A percentile compares a stretch with the other conserved stretches of the same genome.
Evolutionary conservation across 2,797 vertebrate species (phyloP).

Genomic region (Rhabdomys pumilio): DNA sequence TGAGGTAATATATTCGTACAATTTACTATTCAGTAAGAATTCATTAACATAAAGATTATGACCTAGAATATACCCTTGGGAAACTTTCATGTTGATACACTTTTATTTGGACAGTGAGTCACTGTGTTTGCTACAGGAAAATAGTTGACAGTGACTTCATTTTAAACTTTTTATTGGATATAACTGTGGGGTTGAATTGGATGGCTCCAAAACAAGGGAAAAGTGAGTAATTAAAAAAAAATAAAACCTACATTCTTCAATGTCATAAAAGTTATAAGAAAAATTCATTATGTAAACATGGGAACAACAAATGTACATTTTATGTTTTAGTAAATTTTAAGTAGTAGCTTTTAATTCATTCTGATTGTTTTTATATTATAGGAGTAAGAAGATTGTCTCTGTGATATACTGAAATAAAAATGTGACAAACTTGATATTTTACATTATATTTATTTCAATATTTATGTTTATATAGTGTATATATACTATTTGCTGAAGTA

Average conservation of each 20-base stretch:
- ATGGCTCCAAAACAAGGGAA: conserved; percentile 59
- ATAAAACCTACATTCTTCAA: conserved; percentile 43
- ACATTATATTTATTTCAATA: conserved; percentile 17
- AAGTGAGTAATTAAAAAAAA: conserved; percentile 51
- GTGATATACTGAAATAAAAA: conserved; percentile 61
- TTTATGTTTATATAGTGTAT: not conserved
- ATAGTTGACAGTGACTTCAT: conserved; percentile 82
- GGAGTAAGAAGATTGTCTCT: not conserved
- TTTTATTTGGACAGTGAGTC: conserved; percentile 82
- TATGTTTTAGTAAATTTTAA: conserved; percentile 68
- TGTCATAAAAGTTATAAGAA: conserved; percentile 49
- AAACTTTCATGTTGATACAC: conserved; percentile 82
- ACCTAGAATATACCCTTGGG: conserved; percentile 83
- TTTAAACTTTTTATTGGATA: conserved; percentile 75
- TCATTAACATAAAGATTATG: conserved; percentile 84
- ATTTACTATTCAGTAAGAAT: conserved; percentile 83
- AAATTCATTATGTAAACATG: conserved; percentile 66
- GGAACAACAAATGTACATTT: conserved; percentile 37
- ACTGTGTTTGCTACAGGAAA: conserved; percentile 80
- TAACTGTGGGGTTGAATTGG: conserved; percentile 62
- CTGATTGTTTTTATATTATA: conserved; percentile 33
- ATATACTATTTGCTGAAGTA: not conserved
- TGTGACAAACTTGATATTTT: conserved; percentile 29
- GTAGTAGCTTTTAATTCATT: conserved; percentile 46
- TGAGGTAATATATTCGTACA: conserved; percentile 80